Evolutionary conservation across 2,888 invertebrate genomes (phyloP).

Genomic region (Agapetus fuscipes): DNA sequence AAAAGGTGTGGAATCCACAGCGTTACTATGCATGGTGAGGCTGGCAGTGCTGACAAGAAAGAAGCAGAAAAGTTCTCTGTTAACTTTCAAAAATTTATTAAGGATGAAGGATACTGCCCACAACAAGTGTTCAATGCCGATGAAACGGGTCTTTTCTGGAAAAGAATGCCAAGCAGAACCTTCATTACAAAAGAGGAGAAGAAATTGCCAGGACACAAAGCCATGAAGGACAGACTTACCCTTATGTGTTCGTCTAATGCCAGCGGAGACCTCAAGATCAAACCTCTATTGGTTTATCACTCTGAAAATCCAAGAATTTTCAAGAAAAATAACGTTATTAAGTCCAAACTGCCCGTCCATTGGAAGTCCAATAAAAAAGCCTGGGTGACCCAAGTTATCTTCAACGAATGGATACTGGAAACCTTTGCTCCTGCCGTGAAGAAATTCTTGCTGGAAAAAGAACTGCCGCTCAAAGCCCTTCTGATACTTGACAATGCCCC

Average conservation of each 20-base stretch:
- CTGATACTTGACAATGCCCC: constrained; percentile 9
- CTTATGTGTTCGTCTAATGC: constrained; percentile 23
- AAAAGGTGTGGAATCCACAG: constrained; percentile 17
- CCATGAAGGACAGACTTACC: constrained; percentile 24
- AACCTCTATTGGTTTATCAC: constrained; percentile 24
- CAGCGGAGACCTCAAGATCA: constrained; percentile 24
- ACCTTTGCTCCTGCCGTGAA: constrained; percentile 16
- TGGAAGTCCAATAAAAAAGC: constrained; percentile 16
- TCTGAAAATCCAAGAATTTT: constrained; percentile 20
- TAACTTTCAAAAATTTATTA: constrained; percentile 14
- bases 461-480: constrained; percentile 12
- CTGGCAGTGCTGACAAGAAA: constrained; percentile 14
- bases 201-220: constrained; percentile 24
- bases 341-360: constrained; percentile 13
- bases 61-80: constrained; percentile 14
- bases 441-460: constrained; percentile 14
- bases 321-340: constrained; percentile 13
- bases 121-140: constrained; percentile 16
- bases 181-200: constrained; percentile 24
- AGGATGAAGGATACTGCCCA: constrained; percentile 15
- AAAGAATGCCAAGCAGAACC: constrained; percentile 9
- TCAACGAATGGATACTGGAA: constrained; percentile 16
- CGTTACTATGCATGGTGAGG: constrained; percentile 15
- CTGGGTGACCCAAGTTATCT: constrained; percentile 17
- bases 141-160: constrained; percentile 10